Conservation (phyloP, 2,888 invertebrate species). For the Onchidella celtica region DNA sequence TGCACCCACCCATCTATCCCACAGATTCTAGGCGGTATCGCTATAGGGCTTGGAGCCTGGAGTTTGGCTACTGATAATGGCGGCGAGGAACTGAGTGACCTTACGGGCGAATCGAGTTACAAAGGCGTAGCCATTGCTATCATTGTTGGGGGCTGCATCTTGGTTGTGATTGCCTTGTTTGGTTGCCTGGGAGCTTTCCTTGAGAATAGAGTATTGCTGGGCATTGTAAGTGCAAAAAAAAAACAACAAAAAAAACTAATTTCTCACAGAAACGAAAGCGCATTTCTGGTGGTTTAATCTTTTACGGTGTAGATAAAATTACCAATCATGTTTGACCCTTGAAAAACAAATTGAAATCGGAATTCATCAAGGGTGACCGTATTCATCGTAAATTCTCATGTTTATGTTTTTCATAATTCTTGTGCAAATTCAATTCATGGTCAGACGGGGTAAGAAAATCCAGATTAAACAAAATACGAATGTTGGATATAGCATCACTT, state of each 20-base stretch:
- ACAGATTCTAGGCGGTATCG: slow-evolving; percentile 47
- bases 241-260: too few species aligned
- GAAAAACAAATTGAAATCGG: too few species aligned
- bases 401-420: too few species aligned
- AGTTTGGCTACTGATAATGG: slow-evolving; percentile 40
- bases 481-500: too few species aligned
- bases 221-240: slow-evolving; percentile 42
- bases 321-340: too few species aligned
- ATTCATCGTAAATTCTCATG: neutral
- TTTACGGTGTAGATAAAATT: too few species aligned
- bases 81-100: slow-evolving; percentile 11
- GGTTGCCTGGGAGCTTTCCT: slow-evolving; percentile 47
- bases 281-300: too few species aligned
- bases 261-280: too few species aligned
- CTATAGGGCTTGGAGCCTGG: slow-evolving; percentile 50
- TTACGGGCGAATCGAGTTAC: slow-evolving; percentile 46
- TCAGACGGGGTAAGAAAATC: too few species aligned
- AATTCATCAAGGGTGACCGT: too few species aligned
- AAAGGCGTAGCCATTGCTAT: slow-evolving; percentile 39
- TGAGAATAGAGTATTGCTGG: slow-evolving; percentile 47
- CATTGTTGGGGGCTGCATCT: slow-evolving; percentile 48
- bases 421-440: too few species aligned
- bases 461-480: too few species aligned
- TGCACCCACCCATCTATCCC: neutral
- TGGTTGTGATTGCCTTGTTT: slow-evolving; percentile 40